Evolutionary conservation across 2,888 invertebrate genomes (phyloP).

Genomic region (Hesperia comma): DNA sequence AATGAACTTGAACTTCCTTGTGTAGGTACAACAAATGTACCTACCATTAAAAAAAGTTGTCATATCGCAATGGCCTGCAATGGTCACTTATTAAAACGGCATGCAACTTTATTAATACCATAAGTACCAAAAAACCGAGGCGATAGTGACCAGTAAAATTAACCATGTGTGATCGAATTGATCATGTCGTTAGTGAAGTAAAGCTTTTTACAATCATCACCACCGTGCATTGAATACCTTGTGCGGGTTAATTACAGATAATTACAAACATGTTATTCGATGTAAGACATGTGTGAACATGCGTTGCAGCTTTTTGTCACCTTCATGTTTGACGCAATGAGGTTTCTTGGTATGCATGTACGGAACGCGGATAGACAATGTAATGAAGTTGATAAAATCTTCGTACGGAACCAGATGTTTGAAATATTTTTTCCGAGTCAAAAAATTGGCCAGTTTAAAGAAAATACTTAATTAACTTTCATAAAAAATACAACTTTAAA

Average conservation of each 20-base stretch:
- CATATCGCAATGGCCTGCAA: neutral
- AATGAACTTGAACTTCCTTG: no score
- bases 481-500: no score
- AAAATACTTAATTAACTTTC: no score
- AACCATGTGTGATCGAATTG: neutral
- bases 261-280: constrained; percentile 17
- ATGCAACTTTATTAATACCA: neutral
- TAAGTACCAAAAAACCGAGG: neutral
- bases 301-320: neutral
- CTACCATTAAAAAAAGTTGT: no score
- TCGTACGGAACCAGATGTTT: no score
- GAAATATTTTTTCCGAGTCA: no score
- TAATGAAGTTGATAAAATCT: no score
- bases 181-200: constrained; percentile 5
- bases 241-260: constrained; percentile 20
- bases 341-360: neutral
- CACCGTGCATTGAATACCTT: constrained; percentile 3
- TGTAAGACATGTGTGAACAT: constrained; percentile 21
- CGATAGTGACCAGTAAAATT: neutral
- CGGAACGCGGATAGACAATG: no score
- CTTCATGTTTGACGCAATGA: neutral
- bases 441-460: no score
- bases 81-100: neutral
- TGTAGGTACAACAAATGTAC: no score
- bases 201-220: neutral